Base-by-base conservation (phyloP, 35 echinoderm and acorn worm genomes). In the Ophioderma brevispina region DNA sequence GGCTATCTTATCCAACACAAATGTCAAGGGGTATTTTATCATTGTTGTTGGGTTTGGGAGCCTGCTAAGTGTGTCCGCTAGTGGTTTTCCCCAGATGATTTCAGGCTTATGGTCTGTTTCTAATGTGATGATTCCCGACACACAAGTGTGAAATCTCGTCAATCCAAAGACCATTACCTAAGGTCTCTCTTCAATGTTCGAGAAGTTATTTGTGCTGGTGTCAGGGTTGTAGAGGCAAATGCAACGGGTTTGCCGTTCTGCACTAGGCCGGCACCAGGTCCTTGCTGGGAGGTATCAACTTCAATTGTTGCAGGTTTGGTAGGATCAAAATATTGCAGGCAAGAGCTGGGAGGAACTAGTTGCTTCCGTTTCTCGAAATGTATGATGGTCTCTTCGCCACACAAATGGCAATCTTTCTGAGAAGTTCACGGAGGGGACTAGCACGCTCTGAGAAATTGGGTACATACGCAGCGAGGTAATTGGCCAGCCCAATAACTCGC, bases 191-290 rank as follows among this genome's bases (percentile, higher is more conserved):
- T 92, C 90, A 28, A 91, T 91, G 75, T 92, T 88, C 0, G 84
- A 88, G 85, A 89, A 89, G 64, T 91, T 91, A 17, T 23, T 39
- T 91, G 81, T 37, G 89, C 56, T 13, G 43, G 31, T 55, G 82
- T 87, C 5, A 91, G 85, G 0, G 42, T 89, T 39, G 89, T 93
- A 1, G 91, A 93, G 10, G 91, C 85, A 37, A 91, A 94, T 1
- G 93, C 93, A 0, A 94, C 89, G 14, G 93, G 88, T 80, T 75
- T 91, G 38, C 59, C 84, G 38, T 78, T 63, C 37, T 94, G 87
- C 18, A 91, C 75, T 3, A 94, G 33, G 38, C 87, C 84, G 13
- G 87, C 87, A 40, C 92, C 86, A 1, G 82, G 36, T 1, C 91
- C 91, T 49, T 89, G 80, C 35, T 84, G 33, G 1, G 77, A 89